Evolutionary conservation across 2,113 vertebrate species (phyloP).

Genomic region (Andinoacara biseriatus): DNA sequence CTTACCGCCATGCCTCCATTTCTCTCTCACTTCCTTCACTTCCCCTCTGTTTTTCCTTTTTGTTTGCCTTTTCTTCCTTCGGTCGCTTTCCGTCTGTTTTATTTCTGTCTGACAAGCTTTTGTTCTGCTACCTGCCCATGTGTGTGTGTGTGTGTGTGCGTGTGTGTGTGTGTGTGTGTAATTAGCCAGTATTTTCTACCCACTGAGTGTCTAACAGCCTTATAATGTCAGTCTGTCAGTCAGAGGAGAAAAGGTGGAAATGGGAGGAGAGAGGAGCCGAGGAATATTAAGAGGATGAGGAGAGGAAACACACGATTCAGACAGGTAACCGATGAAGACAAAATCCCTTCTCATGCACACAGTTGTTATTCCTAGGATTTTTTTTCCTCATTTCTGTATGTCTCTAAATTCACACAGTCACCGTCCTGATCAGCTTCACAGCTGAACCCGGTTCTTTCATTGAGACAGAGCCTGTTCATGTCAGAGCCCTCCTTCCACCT

Average conservation of each 20-base stretch:
- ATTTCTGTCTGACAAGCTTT: slow-evolving; percentile 22
- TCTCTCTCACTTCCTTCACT: neutral
- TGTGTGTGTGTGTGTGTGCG: neutral
- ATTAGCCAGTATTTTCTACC: slow-evolving; percentile 51
- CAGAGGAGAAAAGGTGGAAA: neutral
- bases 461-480: no score
- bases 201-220: slow-evolving; percentile 55
- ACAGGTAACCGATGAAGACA: neutral
- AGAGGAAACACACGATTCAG: neutral
- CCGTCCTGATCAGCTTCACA: neutral
- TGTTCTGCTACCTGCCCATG: slow-evolving; percentile 30
- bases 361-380: neutral
- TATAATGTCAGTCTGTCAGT: slow-evolving; percentile 55
- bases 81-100: neutral
- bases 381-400: neutral
- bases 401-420: neutral
- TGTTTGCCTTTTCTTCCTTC: neutral
- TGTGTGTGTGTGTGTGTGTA: slow-evolving; percentile 18
- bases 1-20: neutral
- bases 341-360: neutral
- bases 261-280: neutral
- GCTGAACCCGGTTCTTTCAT: neutral
- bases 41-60: neutral
- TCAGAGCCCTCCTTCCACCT: no score
- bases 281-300: neutral